Percentiles rank a stretch among this genome's conserved stretches.
phyloP scores from a whole-genome alignment of 2,113 vertebrate genomes.

The Albula glossodonta region DNA sequence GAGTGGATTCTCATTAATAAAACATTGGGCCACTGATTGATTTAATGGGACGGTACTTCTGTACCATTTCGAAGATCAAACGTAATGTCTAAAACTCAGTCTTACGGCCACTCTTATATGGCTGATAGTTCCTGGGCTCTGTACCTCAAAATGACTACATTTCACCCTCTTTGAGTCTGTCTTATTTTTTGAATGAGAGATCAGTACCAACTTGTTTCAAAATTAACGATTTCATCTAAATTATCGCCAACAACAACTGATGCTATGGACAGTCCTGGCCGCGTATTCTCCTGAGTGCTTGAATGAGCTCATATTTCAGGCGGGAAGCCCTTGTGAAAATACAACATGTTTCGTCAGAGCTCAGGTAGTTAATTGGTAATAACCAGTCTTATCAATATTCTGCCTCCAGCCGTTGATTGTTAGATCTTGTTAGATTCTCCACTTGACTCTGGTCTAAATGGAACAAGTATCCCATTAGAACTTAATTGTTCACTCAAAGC shows the following conservation, averaged over 20 bases:
- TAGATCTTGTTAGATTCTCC: constrained; percentile 22
- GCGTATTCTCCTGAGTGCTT: neutral
- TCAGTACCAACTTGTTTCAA: neutral
- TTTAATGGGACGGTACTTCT: too few species aligned
- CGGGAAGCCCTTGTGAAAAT: neutral
- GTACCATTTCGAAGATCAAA: too few species aligned
- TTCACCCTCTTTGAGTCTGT: too few species aligned
- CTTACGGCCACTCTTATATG: too few species aligned
- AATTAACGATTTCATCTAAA: neutral
- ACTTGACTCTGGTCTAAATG: constrained; percentile 9
- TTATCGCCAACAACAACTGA: neutral
- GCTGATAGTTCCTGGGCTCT: too few species aligned
- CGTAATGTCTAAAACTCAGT: too few species aligned
- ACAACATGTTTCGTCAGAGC: neutral
- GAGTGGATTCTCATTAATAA: too few species aligned
- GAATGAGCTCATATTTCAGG: neutral
- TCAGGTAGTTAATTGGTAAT: neutral
- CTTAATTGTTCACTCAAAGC: constrained; percentile 73
- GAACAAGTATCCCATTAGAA: constrained; percentile 46
- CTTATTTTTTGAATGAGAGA: too few species aligned
- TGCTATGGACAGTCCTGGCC: neutral
- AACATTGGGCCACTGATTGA: too few species aligned
- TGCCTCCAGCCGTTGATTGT: constrained; percentile 32
- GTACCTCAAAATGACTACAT: too few species aligned
- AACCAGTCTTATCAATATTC: constrained; percentile 20